Evolutionary conservation across 2,113 vertebrate species (phyloP), one percentile per base, ranked within the genome.

Genomic region (Vulpes lagopus): DNA sequence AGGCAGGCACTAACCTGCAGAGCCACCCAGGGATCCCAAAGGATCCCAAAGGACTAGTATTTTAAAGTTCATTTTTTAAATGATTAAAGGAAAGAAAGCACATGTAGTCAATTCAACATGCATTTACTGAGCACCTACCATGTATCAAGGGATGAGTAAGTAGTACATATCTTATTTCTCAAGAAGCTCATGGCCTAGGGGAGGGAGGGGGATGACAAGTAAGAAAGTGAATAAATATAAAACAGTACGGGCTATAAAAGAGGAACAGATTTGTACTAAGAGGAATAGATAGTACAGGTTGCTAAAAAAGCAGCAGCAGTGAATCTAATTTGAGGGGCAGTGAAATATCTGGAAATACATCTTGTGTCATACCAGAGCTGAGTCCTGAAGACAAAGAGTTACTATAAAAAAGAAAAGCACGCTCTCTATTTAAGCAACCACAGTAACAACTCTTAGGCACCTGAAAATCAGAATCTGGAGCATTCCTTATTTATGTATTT

Each of bases 371-470:
- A 90, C 12, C 23, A 89, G 8, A 91, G 86, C 17, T 88, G 20
- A 76, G n/a, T 91, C 15, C 30, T 71, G 14, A 96, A 91, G 87
- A 86, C n/a, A 97, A 96, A 93, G 5, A 65, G 62, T 80, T 67
- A 87, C 35, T 90, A 49, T 73, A 59, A 51, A 74, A 71, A 96
- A 64, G 38, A 25, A 94, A 60, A 43, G 69, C 80, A 95, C 65
- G 74, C 55, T 82, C 51, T 65, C 64, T 78, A 83, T 38, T 91
- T 97, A 86, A 87, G n/a, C 43, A 86, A 95, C 17, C 27, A 94
- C 1, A 62, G 7, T 67, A 95, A 80, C 43, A 93, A 86, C 11
- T 73, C 6, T 16, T 78, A 55, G 10, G 14, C 51, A 57, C 35
- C 90, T 12, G 82, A 94, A 92, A 64, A 71, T 65, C 59, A n/a